Conservation (phyloP, 2,113 vertebrate genomes). For the Osmerus mordax region DNA sequence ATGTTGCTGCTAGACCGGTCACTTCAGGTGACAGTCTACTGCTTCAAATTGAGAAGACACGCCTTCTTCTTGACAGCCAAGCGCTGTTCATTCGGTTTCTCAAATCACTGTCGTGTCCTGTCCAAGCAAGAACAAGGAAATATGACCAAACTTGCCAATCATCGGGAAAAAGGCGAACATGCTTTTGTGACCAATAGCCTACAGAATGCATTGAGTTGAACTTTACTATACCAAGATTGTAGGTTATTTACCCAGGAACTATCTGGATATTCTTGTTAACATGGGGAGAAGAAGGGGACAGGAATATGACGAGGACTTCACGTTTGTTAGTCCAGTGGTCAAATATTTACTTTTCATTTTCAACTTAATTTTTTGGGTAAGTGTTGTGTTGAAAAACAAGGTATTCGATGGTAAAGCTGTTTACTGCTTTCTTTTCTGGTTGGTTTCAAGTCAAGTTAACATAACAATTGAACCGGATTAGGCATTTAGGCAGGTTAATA, state of each 20-base stretch:
- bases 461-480: no score
- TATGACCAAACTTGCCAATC: neutral
- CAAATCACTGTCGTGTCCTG: no score
- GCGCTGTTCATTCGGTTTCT: no score
- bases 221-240: neutral
- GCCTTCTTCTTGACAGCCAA: no score
- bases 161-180: neutral
- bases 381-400: slow-evolving; percentile 40
- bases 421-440: neutral
- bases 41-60: no score
- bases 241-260: slow-evolving; percentile 1
- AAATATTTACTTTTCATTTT: slow-evolving; percentile 91
- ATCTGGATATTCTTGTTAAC: neutral
- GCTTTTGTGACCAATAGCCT: no score
- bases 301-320: slow-evolving; percentile 71
- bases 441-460: no score
- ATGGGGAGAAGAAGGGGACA: slow-evolving; percentile 69
- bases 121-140: neutral
- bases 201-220: no score
- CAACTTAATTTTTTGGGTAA: slow-evolving; percentile 93
- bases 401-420: neutral
- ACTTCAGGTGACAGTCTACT: no score
- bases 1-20: no score
- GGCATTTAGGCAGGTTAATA: no score
- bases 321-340: slow-evolving; percentile 80